Percentiles rank a stretch among this genome's conserved stretches.
phyloP scores from a whole-genome alignment of 2,113 vertebrate species.

The Ascaphus truei region DNA sequence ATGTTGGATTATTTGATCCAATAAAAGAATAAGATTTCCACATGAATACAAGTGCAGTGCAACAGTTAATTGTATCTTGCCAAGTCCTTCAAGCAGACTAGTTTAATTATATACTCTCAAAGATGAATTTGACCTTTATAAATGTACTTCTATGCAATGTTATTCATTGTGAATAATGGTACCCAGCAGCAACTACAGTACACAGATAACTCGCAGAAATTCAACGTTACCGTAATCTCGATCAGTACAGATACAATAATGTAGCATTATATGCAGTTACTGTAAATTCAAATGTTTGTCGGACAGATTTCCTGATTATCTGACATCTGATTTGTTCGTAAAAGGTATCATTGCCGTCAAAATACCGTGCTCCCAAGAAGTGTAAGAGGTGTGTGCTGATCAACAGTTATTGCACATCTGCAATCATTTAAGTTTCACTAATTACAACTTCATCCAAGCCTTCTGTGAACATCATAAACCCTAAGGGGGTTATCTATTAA shows the following conservation, averaged over 20 bases:
- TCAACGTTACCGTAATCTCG: neutral
- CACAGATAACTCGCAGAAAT: neutral
- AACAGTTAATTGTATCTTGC: neutral
- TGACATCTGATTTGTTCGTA: too few species aligned
- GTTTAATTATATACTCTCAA: conserved; percentile 1
- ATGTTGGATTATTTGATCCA: neutral
- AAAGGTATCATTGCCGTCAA: too few species aligned
- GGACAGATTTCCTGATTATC: too few species aligned
- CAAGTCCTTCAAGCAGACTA: neutral
- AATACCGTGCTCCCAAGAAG: too few species aligned
- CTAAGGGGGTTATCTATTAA: too few species aligned
- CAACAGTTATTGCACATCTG: too few species aligned
- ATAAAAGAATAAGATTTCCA: neutral
- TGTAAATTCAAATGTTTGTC: neutral
- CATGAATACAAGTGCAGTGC: neutral
- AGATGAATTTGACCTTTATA: neutral
- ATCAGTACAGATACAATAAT: neutral
- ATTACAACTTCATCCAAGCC: too few species aligned
- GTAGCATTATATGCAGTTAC: neutral
- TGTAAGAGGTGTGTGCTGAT: too few species aligned
- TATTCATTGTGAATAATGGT: neutral
- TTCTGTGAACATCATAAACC: too few species aligned
- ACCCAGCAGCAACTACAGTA: neutral
- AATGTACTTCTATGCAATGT: neutral
- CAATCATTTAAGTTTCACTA: too few species aligned